Evolutionary conservation across 2,888 invertebrate species (phyloP).

Genomic region (Coenonympha arcania): DNA sequence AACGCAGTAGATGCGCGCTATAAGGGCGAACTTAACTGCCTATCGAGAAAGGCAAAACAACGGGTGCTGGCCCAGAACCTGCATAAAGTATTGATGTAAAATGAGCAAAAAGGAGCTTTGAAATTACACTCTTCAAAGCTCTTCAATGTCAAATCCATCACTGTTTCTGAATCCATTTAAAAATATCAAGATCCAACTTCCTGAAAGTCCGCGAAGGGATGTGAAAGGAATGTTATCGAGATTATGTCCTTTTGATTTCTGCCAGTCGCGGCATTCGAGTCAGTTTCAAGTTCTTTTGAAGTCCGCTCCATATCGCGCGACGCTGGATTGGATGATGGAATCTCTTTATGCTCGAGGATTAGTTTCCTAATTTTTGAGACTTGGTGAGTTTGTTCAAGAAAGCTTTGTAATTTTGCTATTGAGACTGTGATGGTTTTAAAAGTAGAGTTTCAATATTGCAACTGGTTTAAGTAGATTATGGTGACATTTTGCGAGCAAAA

Average conservation of each 20-base stretch:
- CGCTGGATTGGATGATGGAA: conserved; percentile 2
- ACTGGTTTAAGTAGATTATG: too few species aligned
- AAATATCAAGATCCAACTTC: not conserved
- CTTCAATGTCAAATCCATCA: not conserved
- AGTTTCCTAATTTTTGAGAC: conserved; percentile 1
- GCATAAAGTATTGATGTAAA: too few species aligned
- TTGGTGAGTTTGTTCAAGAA: not conserved
- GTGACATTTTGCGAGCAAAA: too few species aligned
- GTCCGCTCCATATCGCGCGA: conserved; percentile 3
- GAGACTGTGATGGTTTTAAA: too few species aligned
- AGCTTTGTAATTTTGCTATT: not conserved
- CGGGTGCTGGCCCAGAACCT: too few species aligned
- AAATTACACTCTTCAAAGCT: too few species aligned
- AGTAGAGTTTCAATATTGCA: too few species aligned
- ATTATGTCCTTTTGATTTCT: conserved; percentile 9
- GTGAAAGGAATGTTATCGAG: conserved; percentile 5
- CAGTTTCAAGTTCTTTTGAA: conserved; percentile 8
- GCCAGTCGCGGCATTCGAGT: not conserved
- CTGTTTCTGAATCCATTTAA: not conserved
- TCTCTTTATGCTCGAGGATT: conserved; percentile 6
- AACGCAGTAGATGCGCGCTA: too few species aligned
- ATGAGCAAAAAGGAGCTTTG: too few species aligned
- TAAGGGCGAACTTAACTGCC: too few species aligned
- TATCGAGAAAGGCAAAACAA: not conserved
- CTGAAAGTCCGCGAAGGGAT: not conserved